Percentiles rank a stretch among this genome's conserved stretches.
Conservation (phyloP, 2,113 vertebrate species). For the Periophthalmus modestus region DNA sequence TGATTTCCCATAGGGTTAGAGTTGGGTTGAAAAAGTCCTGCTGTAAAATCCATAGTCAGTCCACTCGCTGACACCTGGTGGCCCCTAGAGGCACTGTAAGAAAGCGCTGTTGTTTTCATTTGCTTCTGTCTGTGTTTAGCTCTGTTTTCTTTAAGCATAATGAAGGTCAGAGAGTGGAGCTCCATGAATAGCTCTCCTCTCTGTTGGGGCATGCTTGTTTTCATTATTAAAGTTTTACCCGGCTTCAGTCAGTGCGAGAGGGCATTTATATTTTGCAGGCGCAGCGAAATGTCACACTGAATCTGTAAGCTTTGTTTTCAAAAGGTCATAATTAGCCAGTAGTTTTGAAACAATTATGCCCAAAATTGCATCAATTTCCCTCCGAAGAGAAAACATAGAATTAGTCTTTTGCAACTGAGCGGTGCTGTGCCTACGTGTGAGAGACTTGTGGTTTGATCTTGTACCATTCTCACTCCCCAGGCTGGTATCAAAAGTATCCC, state of each 20-base stretch:
- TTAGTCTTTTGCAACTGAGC: conserved; percentile 53
- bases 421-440: conserved; percentile 43
- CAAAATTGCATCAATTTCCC: conserved; percentile 65
- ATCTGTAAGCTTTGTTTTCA: conserved; percentile 67
- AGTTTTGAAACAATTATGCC: conserved; percentile 71
- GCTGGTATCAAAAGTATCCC: conserved; percentile 30
- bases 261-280: conserved; percentile 62
- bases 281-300: conserved; percentile 62
- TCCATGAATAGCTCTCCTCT: conserved; percentile 18
- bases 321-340: conserved; percentile 72
- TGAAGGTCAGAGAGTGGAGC: conserved; percentile 30
- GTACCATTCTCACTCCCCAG: conserved; percentile 37
- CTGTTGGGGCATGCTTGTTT: conserved; percentile 49
- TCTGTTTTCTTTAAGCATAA: background rate
- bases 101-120: conserved; percentile 1
- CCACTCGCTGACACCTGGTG: conserved; percentile 8
- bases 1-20: conserved; percentile 2
- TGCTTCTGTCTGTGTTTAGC: conserved; percentile 8
- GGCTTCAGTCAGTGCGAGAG: conserved; percentile 50
- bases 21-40: background rate
- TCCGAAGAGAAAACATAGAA: conserved; percentile 62
- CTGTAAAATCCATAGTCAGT: conserved; percentile 12
- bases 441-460: conserved; percentile 54
- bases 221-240: conserved; percentile 60
- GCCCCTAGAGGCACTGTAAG: conserved; percentile 9